These are phyloP conservation scores for Caenorhabditis japonica DNA, from an alignment of 2,888 invertebrate species.

Conservation along the genomic window DNA sequence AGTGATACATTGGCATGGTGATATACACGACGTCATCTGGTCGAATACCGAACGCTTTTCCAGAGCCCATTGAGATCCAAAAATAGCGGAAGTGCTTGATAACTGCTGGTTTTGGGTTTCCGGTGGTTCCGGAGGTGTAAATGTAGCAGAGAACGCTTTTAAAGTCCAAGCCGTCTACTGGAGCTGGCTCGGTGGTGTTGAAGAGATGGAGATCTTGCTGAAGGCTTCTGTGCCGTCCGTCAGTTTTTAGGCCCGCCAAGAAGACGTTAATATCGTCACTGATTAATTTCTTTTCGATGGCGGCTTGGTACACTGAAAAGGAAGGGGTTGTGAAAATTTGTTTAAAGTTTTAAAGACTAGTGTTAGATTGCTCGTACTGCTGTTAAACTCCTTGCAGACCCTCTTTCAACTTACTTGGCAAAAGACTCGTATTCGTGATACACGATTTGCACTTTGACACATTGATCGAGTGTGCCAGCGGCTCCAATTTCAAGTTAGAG, in stretches of 20 bases:
- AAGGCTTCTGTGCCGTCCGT: conserved; percentile 31
- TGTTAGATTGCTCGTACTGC: too few species aligned
- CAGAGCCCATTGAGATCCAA: conserved; percentile 68
- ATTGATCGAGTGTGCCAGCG: conserved; percentile 88
- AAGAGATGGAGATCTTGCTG: conserved; percentile 41
- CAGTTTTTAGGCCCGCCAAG: conserved; percentile 43
- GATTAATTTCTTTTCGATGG: conserved; percentile 63
- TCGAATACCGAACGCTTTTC: conserved; percentile 60
- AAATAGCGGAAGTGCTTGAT: conserved; percentile 87
- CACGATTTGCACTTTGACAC: conserved; percentile 88
- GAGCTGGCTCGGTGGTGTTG: conserved; percentile 50
- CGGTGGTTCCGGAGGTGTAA: conserved; percentile 98
- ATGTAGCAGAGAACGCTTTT: conserved; percentile 85
- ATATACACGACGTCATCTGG: conserved; percentile 88
- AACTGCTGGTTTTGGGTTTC: conserved; percentile 95
- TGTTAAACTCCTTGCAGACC: background rate
- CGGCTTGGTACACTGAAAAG: conserved; percentile 67
- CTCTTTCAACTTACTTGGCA: conserved; percentile 63
- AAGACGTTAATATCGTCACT: conserved; percentile 54
- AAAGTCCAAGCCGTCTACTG: conserved; percentile 59
- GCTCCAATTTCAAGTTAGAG: conserved; percentile 88
- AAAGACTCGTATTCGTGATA: conserved; percentile 79
- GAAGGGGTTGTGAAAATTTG: too few species aligned
- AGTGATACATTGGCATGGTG: conserved; percentile 94
- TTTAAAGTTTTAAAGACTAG: too few species aligned